phyloP scores from a whole-genome alignment of 2,888 invertebrate species.

The Brassicogethes aeneus region DNA sequence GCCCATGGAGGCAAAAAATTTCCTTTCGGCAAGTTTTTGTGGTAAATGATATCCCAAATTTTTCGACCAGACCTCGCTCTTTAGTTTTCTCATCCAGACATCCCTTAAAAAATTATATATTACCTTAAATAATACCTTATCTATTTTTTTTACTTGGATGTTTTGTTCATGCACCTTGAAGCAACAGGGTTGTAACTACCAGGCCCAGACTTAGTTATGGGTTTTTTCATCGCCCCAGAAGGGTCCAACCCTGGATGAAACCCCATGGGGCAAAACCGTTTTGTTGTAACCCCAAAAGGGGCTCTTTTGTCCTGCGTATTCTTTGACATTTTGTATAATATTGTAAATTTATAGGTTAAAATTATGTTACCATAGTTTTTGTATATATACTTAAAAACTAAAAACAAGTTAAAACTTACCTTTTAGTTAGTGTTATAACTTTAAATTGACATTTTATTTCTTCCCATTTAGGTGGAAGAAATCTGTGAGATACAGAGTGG shows the following conservation, averaged over 20 bases:
- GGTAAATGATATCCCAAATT: slow-evolving; percentile 20
- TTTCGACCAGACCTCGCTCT: slow-evolving; percentile 22
- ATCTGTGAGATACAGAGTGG: slow-evolving; percentile 20
- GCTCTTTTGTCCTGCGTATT: slow-evolving; percentile 11
- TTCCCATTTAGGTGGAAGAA: slow-evolving; percentile 16
- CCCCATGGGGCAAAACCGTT: slow-evolving; percentile 20
- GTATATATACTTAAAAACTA: background rate
- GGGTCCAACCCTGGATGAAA: slow-evolving; percentile 22
- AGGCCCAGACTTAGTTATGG: slow-evolving; percentile 20
- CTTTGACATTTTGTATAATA: slow-evolving; percentile 6
- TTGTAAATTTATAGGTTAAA: slow-evolving; percentile 1
- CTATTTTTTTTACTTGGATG: slow-evolving; percentile 10
- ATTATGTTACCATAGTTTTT: slow-evolving; percentile 4
- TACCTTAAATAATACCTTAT: background rate
- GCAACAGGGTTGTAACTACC: slow-evolving; percentile 17
- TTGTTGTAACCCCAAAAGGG: slow-evolving; percentile 22
- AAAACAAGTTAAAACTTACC: background rate
- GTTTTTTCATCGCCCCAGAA: slow-evolving; percentile 19
- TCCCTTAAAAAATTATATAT: slow-evolving; percentile 11
- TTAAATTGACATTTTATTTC: background rate
- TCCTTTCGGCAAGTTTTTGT: slow-evolving; percentile 15
- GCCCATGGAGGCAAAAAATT: slow-evolving; percentile 16
- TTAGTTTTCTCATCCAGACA: slow-evolving; percentile 18
- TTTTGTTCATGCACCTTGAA: slow-evolving; percentile 14
- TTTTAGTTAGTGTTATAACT: too few species aligned